phyloP scores from a whole-genome alignment of 2,888 invertebrate species.

The Silvanus unidentatus region DNA sequence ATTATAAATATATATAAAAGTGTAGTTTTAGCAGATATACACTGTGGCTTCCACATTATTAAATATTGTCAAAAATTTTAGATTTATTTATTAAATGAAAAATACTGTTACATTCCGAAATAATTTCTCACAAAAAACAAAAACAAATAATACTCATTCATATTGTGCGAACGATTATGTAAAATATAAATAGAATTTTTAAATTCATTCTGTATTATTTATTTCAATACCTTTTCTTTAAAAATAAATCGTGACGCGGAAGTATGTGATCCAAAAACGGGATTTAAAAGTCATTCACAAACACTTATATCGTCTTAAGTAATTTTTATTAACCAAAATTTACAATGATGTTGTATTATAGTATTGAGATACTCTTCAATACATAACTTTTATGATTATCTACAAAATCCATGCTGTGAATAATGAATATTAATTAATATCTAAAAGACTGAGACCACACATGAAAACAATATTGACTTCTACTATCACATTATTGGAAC shows the following conservation, averaged over 20 bases:
- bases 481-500: conserved; percentile 1
- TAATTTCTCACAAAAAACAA: conserved; percentile 31
- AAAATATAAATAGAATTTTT: conserved; percentile 38
- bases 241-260: no score
- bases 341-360: conserved; percentile 27
- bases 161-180: conserved; percentile 40
- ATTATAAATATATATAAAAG: conserved; percentile 19
- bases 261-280: no score
- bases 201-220: conserved; percentile 14
- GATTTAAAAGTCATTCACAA: no score
- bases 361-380: conserved; percentile 21
- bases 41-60: conserved; percentile 32
- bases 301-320: neutral
- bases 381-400: conserved; percentile 24
- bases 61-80: conserved; percentile 22
- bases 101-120: conserved; percentile 37
- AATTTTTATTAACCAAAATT: conserved; percentile 32
- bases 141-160: conserved; percentile 39
- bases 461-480: conserved; percentile 12
- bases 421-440: conserved; percentile 19
- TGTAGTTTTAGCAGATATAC: conserved; percentile 5
- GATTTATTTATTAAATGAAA: conserved; percentile 33
- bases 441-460: conserved; percentile 20
- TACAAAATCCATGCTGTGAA: conserved; percentile 26
- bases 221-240: no score